Base-by-base conservation (phyloP, 35 echinoderm and acorn worm species). In the Stichopus chloronotus region DNA sequence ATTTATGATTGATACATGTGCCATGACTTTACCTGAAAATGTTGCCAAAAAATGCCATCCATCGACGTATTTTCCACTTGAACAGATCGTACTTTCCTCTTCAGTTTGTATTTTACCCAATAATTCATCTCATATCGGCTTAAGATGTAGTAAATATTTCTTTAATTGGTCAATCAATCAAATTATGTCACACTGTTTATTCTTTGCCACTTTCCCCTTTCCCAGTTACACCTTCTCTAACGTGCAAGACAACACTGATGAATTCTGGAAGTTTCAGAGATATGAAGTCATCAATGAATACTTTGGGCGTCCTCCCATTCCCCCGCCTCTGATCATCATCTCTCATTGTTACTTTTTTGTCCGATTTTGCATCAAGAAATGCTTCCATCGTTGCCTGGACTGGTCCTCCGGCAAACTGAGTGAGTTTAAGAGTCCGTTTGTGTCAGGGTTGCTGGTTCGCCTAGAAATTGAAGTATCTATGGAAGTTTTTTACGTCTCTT, bases 161-260 rank as follows among this genome's bases (percentile, higher is more conserved):
- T n/a, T n/a, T n/a, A n/a, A n/a, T n/a, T n/a, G n/a, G n/a, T n/a
- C n/a, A n/a, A n/a, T n/a, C n/a, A n/a, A n/a, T n/a, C n/a, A n/a
- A n/a, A n/a, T n/a, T n/a, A n/a, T n/a, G n/a, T n/a, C n/a, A n/a
- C n/a, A n/a, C n/a, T n/a, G n/a, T 24, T 60, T 60, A 30, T 78
- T 60, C 12, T 12, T 60, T 60, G 12, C 12, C 12, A 55, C 11
- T 72, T 23, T 58, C 59, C 80, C 80, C 61, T 53, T 83, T 88
- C 93, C 13, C 97, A 98, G 97, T 91, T 96, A 98, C 95, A 98
- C 97, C 16, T 98, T 98, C 59, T 95, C 94, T 25, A 94, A 95
- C 17, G 80, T 98, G 16, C 97, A 98, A 83, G 97, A 98, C 58
- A 98, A 98, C 97, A 98, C 97, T 4, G 97, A 98, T 56, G 87